phyloP scores from a whole-genome alignment of 2,113 vertebrate species.

The Phalacrocorax carbo region DNA sequence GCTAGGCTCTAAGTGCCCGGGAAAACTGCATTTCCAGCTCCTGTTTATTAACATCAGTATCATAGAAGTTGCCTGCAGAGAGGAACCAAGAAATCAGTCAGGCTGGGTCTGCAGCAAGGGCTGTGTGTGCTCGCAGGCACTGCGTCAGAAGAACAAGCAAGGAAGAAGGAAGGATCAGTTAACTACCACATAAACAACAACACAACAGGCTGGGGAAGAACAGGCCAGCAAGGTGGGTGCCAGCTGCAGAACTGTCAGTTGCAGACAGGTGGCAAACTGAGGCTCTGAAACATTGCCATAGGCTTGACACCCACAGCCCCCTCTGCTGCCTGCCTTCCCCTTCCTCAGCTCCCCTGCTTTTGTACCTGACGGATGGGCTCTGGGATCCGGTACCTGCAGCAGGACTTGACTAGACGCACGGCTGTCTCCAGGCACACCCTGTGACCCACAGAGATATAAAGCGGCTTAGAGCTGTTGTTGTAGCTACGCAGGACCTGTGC shows the following conservation, averaged over 20 bases:
- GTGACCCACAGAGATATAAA: constrained; percentile 92
- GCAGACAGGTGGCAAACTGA: neutral
- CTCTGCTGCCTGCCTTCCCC: neutral
- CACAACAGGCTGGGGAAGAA: neutral
- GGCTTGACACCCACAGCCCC: neutral
- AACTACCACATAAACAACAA: rapidly evolving
- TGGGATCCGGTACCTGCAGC: constrained; percentile 86
- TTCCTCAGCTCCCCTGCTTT: neutral
- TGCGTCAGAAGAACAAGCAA: neutral
- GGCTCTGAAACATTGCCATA: rapidly evolving
- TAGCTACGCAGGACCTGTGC: constrained; percentile 84
- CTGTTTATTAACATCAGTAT: neutral
- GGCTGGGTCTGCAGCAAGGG: neutral
- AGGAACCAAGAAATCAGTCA: neutral
- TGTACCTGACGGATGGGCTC: constrained; percentile 95
- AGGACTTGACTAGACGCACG: constrained; percentile 79
- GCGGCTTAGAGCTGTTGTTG: constrained; percentile 80
- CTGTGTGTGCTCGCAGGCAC: neutral
- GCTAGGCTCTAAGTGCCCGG: neutral
- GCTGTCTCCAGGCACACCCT: constrained; percentile 83
- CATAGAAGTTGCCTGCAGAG: neutral
- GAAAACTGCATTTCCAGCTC: neutral
- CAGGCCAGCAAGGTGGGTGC: neutral
- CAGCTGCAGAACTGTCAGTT: neutral
- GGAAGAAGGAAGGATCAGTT: neutral